These are phyloP conservation scores for Plestiodon gilberti DNA, from an alignment of 2,113 vertebrate species.

Conservation along the genomic window DNA sequence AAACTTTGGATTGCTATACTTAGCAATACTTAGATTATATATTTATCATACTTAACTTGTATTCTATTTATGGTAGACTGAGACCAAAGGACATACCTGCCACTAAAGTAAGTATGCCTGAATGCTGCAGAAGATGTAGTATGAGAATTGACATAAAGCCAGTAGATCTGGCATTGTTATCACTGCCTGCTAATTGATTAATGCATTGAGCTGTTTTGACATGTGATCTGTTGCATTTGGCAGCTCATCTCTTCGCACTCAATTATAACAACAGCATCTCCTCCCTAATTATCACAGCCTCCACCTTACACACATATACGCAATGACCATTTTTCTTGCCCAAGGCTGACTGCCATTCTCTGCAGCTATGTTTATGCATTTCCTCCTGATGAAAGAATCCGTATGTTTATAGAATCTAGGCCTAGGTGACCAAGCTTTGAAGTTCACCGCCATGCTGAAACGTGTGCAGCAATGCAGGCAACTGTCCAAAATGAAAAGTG, in stretches of 20 bases:
- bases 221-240: background rate
- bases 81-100: constrained; percentile 24
- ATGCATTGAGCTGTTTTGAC: background rate
- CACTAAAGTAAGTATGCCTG: background rate
- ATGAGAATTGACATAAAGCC: background rate
- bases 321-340: background rate
- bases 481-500: background rate
- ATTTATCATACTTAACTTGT: background rate
- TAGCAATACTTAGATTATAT: background rate
- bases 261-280: constrained; percentile 12
- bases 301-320: background rate
- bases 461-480: background rate
- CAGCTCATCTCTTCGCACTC: constrained; percentile 21
- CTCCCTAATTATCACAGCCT: constrained; percentile 28
- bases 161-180: background rate
- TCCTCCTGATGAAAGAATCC: background rate
- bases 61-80: constrained; percentile 28
- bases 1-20: constrained; percentile 25
- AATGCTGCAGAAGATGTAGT: constrained; percentile 22
- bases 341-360: background rate
- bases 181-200: constrained; percentile 4
- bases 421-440: accelerated
- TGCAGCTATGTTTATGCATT: background rate
- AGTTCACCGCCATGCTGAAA: background rate
- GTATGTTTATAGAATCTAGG: accelerated